phyloP scores from a whole-genome alignment of 2,888 invertebrate genomes.

The Drosophila gaucha region DNA sequence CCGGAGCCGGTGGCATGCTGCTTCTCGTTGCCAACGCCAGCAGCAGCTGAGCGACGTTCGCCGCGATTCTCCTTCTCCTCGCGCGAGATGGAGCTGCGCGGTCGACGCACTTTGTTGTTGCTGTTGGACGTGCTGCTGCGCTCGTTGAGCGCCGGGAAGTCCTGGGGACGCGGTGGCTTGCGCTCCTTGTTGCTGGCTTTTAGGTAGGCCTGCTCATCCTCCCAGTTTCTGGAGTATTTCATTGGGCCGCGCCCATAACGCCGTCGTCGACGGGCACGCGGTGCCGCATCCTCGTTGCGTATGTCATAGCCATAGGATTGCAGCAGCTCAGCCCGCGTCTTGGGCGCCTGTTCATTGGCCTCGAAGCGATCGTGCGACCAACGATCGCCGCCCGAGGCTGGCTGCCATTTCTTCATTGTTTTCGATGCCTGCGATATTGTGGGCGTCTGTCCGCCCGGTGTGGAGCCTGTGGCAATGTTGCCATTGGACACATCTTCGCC shows the following conservation, averaged over 20 bases:
- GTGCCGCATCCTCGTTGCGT: conserved; percentile 95
- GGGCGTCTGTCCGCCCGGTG: conserved; percentile 83
- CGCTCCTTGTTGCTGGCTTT: conserved; percentile 85
- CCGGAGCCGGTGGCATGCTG: neutral
- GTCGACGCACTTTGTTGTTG: conserved; percentile 50
- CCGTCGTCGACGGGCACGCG: conserved; percentile 92
- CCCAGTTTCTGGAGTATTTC: conserved; percentile 96
- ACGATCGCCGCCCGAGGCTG: conserved; percentile 86
- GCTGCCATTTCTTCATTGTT: conserved; percentile 84
- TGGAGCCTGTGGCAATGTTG: conserved; percentile 61
- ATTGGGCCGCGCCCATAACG: conserved; percentile 96
- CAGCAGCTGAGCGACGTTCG: conserved; percentile 55
- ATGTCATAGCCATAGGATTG: conserved; percentile 90
- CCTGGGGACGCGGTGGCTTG: conserved; percentile 86
- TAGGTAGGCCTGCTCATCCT: conserved; percentile 95
- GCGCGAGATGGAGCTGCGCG: conserved; percentile 66
- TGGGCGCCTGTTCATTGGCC: conserved; percentile 87
- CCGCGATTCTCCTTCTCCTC: conserved; percentile 83
- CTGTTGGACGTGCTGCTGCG: conserved; percentile 40
- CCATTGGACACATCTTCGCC: conserved; percentile 57
- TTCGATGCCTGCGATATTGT: conserved; percentile 83
- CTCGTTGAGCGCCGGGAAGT: conserved; percentile 86
- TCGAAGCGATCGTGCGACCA: conserved; percentile 93
- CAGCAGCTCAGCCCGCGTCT: conserved; percentile 71
- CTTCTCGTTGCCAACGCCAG: neutral